These are phyloP conservation scores for Oryzias javanicus DNA, from an alignment of 2,113 vertebrate species.

Conservation along the genomic window DNA sequence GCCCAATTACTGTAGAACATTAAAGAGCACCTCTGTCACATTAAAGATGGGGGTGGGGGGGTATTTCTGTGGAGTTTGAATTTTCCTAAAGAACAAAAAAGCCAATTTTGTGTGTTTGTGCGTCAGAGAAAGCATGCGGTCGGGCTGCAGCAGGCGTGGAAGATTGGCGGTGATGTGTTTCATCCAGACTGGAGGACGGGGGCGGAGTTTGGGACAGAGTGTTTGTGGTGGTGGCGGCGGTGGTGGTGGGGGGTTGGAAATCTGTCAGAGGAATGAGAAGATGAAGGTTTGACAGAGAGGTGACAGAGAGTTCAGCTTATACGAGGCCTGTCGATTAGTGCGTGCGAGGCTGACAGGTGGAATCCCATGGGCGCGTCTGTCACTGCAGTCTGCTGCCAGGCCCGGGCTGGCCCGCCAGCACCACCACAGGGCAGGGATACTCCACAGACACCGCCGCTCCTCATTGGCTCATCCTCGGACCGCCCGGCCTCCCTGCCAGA, in stretches of 20 bases:
- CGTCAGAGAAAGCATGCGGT: background rate
- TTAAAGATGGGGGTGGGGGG: slow-evolving; percentile 46
- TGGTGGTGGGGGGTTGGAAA: slow-evolving; percentile 65
- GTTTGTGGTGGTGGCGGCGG: background rate
- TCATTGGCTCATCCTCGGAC: slow-evolving; percentile 38
- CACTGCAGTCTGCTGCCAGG: slow-evolving; percentile 64
- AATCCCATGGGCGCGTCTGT: slow-evolving; percentile 91
- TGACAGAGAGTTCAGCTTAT: slow-evolving; percentile 86
- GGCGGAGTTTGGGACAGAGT: slow-evolving; percentile 45
- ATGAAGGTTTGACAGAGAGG: slow-evolving; percentile 89
- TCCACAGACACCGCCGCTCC: slow-evolving; percentile 3
- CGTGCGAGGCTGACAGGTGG: slow-evolving; percentile 88
- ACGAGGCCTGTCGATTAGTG: slow-evolving; percentile 87
- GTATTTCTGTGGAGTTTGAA: slow-evolving; percentile 28
- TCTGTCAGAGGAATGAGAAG: slow-evolving; percentile 83
- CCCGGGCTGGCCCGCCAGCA: slow-evolving; percentile 50
- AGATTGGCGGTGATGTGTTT: slow-evolving; percentile 15
- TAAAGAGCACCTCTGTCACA: slow-evolving; percentile 65
- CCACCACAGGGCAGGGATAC: slow-evolving; percentile 59
- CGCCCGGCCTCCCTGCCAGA: slow-evolving; percentile 34
- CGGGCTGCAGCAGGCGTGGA: slow-evolving; percentile 11
- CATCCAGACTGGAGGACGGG: slow-evolving; percentile 42
- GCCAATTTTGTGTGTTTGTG: background rate
- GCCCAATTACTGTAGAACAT: slow-evolving; percentile 87
- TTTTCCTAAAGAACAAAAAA: slow-evolving; percentile 14